phyloP scores from a whole-genome alignment of 1,140 invertebrate species.

The Orius insidiosus region DNA sequence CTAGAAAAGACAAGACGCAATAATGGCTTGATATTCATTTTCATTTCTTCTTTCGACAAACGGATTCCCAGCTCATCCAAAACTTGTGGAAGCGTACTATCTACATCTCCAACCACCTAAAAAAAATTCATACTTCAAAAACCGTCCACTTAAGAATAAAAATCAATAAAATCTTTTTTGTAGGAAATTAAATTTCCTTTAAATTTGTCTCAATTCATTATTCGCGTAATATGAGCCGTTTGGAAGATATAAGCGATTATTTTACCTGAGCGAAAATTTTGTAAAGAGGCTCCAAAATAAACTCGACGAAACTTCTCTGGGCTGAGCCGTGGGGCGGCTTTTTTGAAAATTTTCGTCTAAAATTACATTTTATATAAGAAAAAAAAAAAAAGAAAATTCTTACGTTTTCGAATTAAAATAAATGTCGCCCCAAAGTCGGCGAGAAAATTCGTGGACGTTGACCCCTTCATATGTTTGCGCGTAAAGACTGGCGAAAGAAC shows the following conservation, averaged over 20 bases:
- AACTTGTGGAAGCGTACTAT: slow-evolving; percentile 67
- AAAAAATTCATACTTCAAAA: too few species aligned
- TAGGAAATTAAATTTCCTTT: too few species aligned
- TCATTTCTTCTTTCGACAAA: slow-evolving; percentile 86
- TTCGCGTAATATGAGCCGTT: neutral
- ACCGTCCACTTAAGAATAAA: slow-evolving; percentile 27
- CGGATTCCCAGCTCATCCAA: slow-evolving; percentile 84
- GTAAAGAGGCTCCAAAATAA: slow-evolving; percentile 95
- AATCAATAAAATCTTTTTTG: too few species aligned
- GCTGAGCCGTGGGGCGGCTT: slow-evolving; percentile 81
- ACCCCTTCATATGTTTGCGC: slow-evolving; percentile 52
- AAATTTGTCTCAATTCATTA: too few species aligned
- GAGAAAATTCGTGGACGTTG: slow-evolving; percentile 72
- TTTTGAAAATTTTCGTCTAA: slow-evolving; percentile 86
- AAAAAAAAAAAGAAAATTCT: slow-evolving; percentile 22
- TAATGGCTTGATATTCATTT: slow-evolving; percentile 89
- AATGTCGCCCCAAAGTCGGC: slow-evolving; percentile 94
- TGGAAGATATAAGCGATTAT: slow-evolving; percentile 21
- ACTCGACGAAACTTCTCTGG: slow-evolving; percentile 95
- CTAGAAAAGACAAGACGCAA: slow-evolving; percentile 78
- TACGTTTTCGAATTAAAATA: slow-evolving; percentile 97
- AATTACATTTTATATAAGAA: slow-evolving; percentile 29
- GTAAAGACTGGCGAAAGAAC: slow-evolving; percentile 93
- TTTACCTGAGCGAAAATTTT: slow-evolving; percentile 86
- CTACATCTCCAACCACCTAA: slow-evolving; percentile 88